A percentile compares a stretch with the other conserved stretches of the same genome.
These are phyloP conservation scores for Rhabdophis nuchalis DNA, from an alignment of 2,797 vertebrate species.

Conservation along the genomic window DNA sequence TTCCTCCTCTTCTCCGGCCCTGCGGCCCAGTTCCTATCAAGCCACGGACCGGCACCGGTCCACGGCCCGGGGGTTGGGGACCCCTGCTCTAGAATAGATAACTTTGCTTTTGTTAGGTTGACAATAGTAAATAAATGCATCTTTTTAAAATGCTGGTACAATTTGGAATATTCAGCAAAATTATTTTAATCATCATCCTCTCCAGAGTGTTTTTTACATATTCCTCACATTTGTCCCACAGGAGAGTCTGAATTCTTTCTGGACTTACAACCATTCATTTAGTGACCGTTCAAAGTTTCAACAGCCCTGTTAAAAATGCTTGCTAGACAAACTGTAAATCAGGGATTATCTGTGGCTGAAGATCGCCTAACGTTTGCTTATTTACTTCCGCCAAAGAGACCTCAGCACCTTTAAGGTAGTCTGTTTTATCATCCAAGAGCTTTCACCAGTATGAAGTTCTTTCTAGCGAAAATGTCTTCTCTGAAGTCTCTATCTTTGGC, in stretches of 20 bases:
- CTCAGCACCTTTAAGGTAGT: background rate
- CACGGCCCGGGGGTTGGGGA: no score
- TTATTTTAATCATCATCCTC: background rate
- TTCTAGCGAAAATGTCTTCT: background rate
- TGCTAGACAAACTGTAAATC: no score
- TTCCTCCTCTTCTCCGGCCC: no score
- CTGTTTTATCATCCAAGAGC: background rate
- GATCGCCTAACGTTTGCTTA: no score
- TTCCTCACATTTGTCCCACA: background rate
- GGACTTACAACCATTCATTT: no score
- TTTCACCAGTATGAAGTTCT: background rate
- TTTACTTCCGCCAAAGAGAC: background rate
- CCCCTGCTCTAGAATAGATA: no score
- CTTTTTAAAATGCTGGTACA: background rate
- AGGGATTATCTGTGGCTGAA: background rate
- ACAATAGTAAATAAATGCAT: conserved; percentile 23
- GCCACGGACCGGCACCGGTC: no score
- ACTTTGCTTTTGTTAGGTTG: conserved; percentile 19
- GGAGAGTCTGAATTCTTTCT: background rate
- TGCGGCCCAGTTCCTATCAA: no score
- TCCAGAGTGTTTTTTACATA: background rate
- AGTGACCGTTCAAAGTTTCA: no score
- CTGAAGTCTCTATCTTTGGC: background rate
- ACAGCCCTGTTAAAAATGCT: no score
- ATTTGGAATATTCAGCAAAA: background rate